Evolutionary conservation across 2,888 invertebrate genomes (phyloP).

Genomic region (Drosophila rubida): DNA sequence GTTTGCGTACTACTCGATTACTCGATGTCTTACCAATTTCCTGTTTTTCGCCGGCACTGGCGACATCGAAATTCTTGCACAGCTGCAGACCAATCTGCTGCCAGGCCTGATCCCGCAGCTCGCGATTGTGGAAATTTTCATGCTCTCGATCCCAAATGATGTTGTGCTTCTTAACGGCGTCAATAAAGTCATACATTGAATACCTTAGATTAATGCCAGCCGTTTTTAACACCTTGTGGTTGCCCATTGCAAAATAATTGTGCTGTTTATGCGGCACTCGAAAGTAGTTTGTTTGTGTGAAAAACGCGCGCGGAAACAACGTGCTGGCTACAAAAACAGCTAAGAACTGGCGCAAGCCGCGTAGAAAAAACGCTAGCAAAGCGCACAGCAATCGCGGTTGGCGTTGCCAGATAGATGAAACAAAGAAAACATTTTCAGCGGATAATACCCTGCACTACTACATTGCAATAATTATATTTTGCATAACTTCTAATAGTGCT

Average conservation of each 20-base stretch:
- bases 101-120: constrained; percentile 70
- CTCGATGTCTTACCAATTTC: constrained; percentile 57
- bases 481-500: no score
- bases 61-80: constrained; percentile 48
- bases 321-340: constrained; percentile 58
- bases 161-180: constrained; percentile 57
- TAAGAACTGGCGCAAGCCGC: constrained; percentile 43
- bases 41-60: constrained; percentile 54
- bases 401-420: constrained; percentile 43
- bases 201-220: constrained; percentile 61
- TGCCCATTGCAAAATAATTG: constrained; percentile 54
- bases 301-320: constrained; percentile 53
- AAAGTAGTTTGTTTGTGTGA: constrained; percentile 8
- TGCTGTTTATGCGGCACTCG: constrained; percentile 18
- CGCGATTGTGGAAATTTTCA: constrained; percentile 68
- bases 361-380: constrained; percentile 53
- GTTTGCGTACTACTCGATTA: neutral
- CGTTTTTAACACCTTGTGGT: constrained; percentile 66
- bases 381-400: constrained; percentile 49
- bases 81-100: constrained; percentile 62
- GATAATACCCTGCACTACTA: neutral
- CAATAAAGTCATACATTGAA: constrained; percentile 74
- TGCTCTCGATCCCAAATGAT: constrained; percentile 71
- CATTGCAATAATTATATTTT: no score
- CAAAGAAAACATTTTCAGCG: neutral